Percentiles rank a stretch among this genome's conserved stretches.
phyloP scores from a whole-genome alignment of 2,797 vertebrate species.

The Pristis pectinata region DNA sequence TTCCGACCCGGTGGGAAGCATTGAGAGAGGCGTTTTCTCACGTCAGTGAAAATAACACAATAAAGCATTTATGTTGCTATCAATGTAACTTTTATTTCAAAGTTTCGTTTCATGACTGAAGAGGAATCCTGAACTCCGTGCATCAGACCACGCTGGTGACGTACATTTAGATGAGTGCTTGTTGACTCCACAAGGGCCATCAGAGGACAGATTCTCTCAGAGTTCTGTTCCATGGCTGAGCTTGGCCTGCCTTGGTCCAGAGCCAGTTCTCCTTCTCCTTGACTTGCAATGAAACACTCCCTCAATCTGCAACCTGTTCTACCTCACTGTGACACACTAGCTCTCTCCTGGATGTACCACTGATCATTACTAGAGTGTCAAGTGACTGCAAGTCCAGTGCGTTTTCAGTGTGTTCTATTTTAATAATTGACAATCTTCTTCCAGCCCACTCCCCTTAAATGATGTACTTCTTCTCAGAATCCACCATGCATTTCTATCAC shows the following conservation, averaged over 20 bases:
- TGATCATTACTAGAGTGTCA: not conserved
- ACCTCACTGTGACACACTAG: not conserved
- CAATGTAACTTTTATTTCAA: not conserved
- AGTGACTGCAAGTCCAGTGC: not conserved
- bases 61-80: not conserved
- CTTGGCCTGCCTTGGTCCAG: not conserved
- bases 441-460: not conserved
- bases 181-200: not conserved
- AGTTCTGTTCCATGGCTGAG: not conserved
- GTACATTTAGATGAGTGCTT: not conserved
- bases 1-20: conserved; percentile 23
- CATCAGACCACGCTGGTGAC: not conserved
- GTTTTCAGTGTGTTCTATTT: not conserved
- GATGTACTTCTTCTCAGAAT: not conserved
- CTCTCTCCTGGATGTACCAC: not conserved
- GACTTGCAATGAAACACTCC: not conserved
- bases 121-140: not conserved
- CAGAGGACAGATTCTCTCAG: not conserved
- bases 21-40: not conserved
- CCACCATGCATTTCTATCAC: not conserved
- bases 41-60: conserved; percentile 11
- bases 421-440: not conserved
- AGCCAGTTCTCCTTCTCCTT: not conserved
- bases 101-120: not conserved
- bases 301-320: not conserved